Evolutionary conservation across 2,113 vertebrate genomes (phyloP), one percentile per base, ranked within the genome.

Genomic region (Speoplatyrhinus poulsoni): DNA sequence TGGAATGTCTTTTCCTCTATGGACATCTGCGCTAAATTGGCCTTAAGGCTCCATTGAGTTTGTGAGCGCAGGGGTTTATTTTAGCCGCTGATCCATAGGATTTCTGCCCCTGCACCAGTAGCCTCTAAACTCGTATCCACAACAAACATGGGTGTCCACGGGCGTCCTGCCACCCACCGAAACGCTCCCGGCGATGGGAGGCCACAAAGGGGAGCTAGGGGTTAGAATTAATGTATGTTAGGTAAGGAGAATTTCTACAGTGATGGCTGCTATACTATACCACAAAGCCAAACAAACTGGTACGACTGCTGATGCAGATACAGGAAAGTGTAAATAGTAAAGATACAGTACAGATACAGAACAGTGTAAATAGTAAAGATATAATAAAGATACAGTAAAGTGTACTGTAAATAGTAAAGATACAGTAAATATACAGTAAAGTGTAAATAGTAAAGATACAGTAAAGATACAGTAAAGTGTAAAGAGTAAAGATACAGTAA

Each of bases 1-100:
- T 15, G 53, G 15, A 58, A 62, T 52, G 33, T 58, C 65, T 69
- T 53, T 53, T 68, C 19, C 4, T 2, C 59, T 46, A 48, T 69
- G 65, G 61, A 66, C 62, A 63, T 67, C 19, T 47, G 69, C 48
- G 59, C 77, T 75, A 66, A 72, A 62, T 50, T 55, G 47, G 78
- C 77, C 48, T 47, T 52, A 50, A 53, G 26, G 46, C 53, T 36
- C n/a, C 3, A 10, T 26, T 11, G 54, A 17, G n/a, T 16, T 64
- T 64, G 59, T 9, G 47, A 50, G 5, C 46, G 47, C 5, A 58
- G 59, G 65, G 56, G 62, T 63, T 59, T 12, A 15, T 55, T 32
- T 26, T 65, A 66, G 57, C 57, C 11, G 57, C 17, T 32, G 17
- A 9, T 60, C 58, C 33, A 60, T 15, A 15, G 58, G 32, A 26